These are phyloP conservation scores for Anticlea derivata DNA, from an alignment of 2,888 invertebrate species.

Conservation along the genomic window DNA sequence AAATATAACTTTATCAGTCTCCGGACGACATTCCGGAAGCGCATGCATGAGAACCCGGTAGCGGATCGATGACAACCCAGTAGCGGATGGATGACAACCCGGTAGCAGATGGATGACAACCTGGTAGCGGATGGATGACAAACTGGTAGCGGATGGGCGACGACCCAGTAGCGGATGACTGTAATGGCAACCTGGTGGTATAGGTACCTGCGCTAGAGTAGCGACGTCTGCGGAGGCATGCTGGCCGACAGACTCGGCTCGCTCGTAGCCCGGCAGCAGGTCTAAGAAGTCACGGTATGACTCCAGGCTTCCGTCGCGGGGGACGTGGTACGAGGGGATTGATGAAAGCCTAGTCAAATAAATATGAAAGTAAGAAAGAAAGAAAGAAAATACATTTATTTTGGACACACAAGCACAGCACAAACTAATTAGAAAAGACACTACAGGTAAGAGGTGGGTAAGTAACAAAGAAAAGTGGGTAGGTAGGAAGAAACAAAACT, in stretches of 20 bases:
- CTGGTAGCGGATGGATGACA: background rate
- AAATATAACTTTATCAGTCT: background rate
- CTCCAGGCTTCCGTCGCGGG: slow-evolving; percentile 91
- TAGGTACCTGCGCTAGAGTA: slow-evolving; percentile 89
- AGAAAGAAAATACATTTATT: too few relatives aligned
- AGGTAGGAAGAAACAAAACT: too few relatives aligned
- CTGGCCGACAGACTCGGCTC: slow-evolving; percentile 95
- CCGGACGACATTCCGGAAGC: too few relatives aligned
- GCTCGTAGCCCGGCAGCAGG: slow-evolving; percentile 90
- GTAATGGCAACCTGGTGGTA: too few relatives aligned
- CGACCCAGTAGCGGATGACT: too few relatives aligned
- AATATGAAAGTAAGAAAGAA: too few relatives aligned
- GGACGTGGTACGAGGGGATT: slow-evolving; percentile 91
- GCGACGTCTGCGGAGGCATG: slow-evolving; percentile 96
- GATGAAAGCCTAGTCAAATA: slow-evolving; percentile 85
- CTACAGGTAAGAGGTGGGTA: too few relatives aligned
- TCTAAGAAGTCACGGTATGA: slow-evolving; percentile 92
- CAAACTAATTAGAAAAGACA: too few relatives aligned
- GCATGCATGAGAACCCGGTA: too few relatives aligned
- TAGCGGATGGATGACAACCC: background rate
- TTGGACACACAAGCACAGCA: too few relatives aligned
- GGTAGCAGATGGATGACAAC: background rate
- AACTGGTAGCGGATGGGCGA: background rate
- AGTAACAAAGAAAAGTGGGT: too few relatives aligned
- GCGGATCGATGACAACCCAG: background rate